phyloP scores from a whole-genome alignment of 2,888 invertebrate species.

The Nephrotoma appendiculata region DNA sequence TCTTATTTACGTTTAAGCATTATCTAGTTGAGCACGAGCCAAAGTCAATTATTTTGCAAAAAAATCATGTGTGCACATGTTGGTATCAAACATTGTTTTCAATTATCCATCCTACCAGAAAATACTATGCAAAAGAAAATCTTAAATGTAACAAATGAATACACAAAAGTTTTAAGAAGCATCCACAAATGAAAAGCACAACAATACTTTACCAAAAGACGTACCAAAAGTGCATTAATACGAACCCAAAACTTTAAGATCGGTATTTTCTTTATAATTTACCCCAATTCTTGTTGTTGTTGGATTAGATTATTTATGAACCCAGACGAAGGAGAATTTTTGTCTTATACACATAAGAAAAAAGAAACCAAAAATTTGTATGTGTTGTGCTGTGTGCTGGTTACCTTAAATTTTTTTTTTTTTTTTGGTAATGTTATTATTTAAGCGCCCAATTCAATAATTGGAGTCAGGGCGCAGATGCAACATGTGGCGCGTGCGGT shows the following conservation, averaged over 20 bases:
- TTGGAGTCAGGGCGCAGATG: constrained; percentile 4
- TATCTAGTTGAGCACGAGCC: no score
- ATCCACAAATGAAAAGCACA: background rate
- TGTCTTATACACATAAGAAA: background rate
- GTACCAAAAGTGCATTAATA: no score
- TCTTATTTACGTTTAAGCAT: no score
- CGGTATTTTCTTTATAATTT: background rate
- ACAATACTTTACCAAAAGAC: no score
- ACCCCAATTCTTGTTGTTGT: background rate
- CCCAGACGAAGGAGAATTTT: background rate
- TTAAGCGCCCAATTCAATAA: constrained; percentile 5
- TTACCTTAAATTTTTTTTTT: background rate
- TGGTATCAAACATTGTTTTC: no score
- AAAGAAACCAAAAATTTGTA: background rate
- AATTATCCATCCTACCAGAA: background rate
- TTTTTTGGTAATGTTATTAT: constrained; percentile 1
- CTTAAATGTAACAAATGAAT: background rate
- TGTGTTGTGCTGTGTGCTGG: background rate
- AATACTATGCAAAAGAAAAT: background rate
- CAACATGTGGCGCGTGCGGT: constrained; percentile 6
- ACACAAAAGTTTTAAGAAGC: background rate
- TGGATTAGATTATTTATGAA: background rate
- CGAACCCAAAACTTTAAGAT: background rate
- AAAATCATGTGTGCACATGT: no score
- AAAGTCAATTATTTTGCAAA: no score